Evolutionary conservation across 2,888 invertebrate species (phyloP).

Genomic region (Acrobasis repandana): DNA sequence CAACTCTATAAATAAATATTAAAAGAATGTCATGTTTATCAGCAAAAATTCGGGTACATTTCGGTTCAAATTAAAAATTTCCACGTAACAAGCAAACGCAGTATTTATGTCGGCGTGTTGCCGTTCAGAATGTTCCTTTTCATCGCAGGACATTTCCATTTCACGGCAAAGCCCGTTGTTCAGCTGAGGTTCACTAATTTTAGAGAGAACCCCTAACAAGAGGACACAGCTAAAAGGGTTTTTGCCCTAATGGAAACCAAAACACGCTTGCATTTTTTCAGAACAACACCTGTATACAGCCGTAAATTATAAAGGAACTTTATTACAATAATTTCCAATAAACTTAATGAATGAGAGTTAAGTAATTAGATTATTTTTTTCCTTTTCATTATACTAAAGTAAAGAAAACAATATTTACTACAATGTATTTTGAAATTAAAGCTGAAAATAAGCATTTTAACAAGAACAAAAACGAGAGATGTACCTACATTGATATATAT

Average conservation of each 20-base stretch:
- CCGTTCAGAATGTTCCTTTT: conserved; percentile 7
- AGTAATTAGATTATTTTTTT: conserved; percentile 5
- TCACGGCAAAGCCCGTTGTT: conserved; percentile 16
- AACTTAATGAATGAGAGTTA: neutral
- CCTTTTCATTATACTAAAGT: too few relatives aligned
- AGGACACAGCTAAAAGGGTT: conserved; percentile 20
- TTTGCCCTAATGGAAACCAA: conserved; percentile 20
- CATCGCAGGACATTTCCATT: conserved; percentile 14
- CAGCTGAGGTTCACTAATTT: conserved; percentile 21
- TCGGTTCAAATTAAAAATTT: conserved; percentile 2
- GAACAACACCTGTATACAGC: conserved; percentile 26
- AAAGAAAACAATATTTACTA: too few relatives aligned
- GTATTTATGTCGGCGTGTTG: conserved; percentile 12
- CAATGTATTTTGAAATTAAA: too few relatives aligned
- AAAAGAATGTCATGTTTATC: neutral
- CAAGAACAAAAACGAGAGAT: too few relatives aligned
- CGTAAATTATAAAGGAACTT: conserved; percentile 7
- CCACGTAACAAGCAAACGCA: conserved; percentile 8
- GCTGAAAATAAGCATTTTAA: too few relatives aligned
- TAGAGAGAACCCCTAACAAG: conserved; percentile 6
- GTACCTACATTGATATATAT: too few relatives aligned
- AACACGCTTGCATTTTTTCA: conserved; percentile 10
- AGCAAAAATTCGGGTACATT: neutral
- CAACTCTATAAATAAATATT: neutral
- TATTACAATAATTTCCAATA: neutral